Base-by-base conservation (phyloP, 2,888 invertebrate species). In the Pandemis cinnamomeana region DNA sequence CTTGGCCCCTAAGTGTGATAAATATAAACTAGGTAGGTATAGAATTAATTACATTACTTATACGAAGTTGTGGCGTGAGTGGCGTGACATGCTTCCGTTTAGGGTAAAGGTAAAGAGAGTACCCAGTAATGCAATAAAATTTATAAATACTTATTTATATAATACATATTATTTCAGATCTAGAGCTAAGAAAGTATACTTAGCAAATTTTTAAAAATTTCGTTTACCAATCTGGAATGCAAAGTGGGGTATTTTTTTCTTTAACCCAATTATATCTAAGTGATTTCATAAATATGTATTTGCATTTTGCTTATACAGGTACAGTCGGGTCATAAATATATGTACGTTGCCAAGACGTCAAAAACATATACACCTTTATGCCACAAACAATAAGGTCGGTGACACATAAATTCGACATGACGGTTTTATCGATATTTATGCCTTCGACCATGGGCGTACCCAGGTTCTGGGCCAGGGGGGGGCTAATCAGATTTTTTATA, bases 81-180 rank as follows among this genome's bases (percentile, higher is more conserved):
- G 6, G 2, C n/a, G 51, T 51, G 51, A 51, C n/a, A 51, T 51
- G 6, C 51, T 55, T 55, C 20, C 20, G 8, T 55, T 20, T 55
- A 55, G 20, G 7, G 20, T 10, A 55, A 4, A 55, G 8, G 20
- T 2, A 36, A 36, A 5, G n/a, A 44, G 7, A 41, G 60, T 44
- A 36, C 27, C 4, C 27, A 36, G 27, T 36, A 36, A 36, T 36
- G 27, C 27, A 36, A 36, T 36, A 62, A 10, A 15, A 44, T 42
- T 58, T 71, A 64, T 53, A 71, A 67, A 66, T 67, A 67, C 66
- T 66, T 44, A 60, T 66, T 67, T 71, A 67, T 71, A 20, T 67
- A 67, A 20, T 67, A 67, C 71, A 66, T 64, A 8, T 46, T 36
- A n/a, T 36, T 63, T 58, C 51, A 15, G n/a, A 36, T 60, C 60